phyloP scores from a whole-genome alignment of 2,888 invertebrate species.

The Calameuta filiformis region DNA sequence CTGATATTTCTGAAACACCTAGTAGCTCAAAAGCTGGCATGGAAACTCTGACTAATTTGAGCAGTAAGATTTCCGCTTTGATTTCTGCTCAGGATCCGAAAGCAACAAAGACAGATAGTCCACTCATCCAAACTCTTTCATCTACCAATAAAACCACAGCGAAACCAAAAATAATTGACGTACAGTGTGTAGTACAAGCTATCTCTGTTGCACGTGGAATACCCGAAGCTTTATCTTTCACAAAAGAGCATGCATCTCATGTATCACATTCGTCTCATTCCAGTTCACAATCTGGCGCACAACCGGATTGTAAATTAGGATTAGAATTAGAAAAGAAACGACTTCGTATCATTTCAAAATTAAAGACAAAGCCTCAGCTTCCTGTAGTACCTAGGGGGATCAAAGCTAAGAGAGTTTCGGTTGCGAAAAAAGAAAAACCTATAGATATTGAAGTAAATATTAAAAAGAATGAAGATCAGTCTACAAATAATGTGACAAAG shows the following conservation, averaged over 20 bases:
- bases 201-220: slow-evolving; percentile 16
- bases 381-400: background rate
- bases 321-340: slow-evolving; percentile 53
- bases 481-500: background rate
- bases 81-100: slow-evolving; percentile 35
- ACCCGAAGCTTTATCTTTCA: slow-evolving; percentile 9
- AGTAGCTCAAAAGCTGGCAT: slow-evolving; percentile 53
- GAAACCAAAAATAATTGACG: slow-evolving; percentile 33
- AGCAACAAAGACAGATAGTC: slow-evolving; percentile 1
- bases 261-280: background rate
- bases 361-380: slow-evolving; percentile 25
- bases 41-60: slow-evolving; percentile 53
- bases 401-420: background rate
- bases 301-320: slow-evolving; percentile 31
- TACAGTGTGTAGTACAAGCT: slow-evolving; percentile 29
- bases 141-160: background rate
- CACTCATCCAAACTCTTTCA: slow-evolving; percentile 1
- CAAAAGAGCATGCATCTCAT: background rate
- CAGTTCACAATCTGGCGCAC: slow-evolving; percentile 1
- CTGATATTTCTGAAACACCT: slow-evolving; percentile 58
- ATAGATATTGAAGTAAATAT: background rate
- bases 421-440: background rate
- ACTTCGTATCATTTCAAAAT: slow-evolving; percentile 47
- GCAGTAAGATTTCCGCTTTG: slow-evolving; percentile 54
- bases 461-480: background rate